These are phyloP conservation scores for Petrosia ficiformis DNA, from an alignment of 37 sponge, comb jelly and placozoan genomes.

Conservation along the genomic window DNA sequence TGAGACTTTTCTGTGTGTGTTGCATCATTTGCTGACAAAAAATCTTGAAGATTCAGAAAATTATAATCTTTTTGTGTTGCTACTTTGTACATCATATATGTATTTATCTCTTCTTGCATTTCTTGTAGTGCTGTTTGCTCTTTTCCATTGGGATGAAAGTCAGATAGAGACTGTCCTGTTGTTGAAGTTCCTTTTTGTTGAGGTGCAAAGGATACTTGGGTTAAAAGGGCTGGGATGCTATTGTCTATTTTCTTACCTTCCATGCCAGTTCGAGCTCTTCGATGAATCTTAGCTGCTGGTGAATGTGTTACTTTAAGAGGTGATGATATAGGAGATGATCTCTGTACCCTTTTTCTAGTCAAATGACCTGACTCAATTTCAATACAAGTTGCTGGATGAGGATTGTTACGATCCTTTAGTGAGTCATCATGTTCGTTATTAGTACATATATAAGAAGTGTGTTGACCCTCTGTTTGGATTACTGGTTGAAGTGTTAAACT, in stretches of 20 bases:
- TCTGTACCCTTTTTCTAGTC: not conserved
- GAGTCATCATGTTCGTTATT: no score
- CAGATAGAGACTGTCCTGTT: not conserved
- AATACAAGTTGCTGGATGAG: no score
- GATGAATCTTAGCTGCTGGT: constrained; percentile 3
- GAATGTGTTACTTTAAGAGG: constrained; percentile 4
- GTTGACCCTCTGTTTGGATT: no score
- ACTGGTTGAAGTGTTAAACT: no score
- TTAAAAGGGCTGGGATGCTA: not conserved
- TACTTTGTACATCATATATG: constrained; percentile 1
- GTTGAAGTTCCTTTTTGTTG: not conserved
- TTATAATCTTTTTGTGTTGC: no score
- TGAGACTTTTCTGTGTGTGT: no score
- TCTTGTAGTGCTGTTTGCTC: not conserved
- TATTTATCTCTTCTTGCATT: no score
- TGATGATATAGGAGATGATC: constrained; percentile 5
- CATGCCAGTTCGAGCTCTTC: constrained; percentile 19
- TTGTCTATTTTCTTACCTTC: not conserved
- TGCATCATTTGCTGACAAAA: no score
- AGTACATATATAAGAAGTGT: no score
- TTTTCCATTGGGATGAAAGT: constrained; percentile 10
- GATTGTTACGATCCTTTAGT: no score
- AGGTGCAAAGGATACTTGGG: not conserved
- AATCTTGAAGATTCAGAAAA: no score
- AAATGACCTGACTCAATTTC: not conserved